These are phyloP conservation scores for Rhineura floridana DNA, from an alignment of 2,113 vertebrate genomes.

Conservation along the genomic window DNA sequence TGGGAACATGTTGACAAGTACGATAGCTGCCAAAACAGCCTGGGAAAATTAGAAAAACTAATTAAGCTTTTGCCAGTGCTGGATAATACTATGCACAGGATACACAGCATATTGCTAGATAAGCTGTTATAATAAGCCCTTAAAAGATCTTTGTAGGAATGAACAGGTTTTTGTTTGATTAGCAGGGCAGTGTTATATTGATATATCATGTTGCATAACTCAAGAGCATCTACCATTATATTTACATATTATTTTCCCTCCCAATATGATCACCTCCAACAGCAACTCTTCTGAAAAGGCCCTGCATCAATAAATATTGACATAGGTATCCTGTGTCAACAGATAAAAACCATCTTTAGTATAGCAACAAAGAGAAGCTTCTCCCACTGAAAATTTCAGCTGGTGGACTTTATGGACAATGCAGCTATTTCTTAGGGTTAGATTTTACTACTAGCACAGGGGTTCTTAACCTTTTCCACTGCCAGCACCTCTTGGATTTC, in stretches of 20 bases:
- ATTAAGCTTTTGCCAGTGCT: not conserved
- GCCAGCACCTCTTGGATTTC: too few relatives aligned
- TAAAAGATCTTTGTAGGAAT: not conserved
- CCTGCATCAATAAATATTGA: not conserved
- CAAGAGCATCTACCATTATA: slow-evolving; percentile 5
- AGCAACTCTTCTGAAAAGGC: not conserved
- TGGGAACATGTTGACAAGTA: slow-evolving; percentile 67
- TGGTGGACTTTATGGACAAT: not conserved
- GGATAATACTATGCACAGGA: not conserved
- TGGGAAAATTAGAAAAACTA: slow-evolving; percentile 40
- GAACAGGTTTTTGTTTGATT: not conserved
- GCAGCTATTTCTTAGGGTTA: not conserved
- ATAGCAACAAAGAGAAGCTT: not conserved
- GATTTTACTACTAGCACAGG: not conserved
- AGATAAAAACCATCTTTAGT: not conserved
- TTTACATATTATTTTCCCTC: not conserved
- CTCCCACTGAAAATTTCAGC: not conserved
- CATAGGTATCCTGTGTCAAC: not conserved
- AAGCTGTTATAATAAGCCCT: slow-evolving; percentile 1
- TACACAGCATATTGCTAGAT: not conserved
- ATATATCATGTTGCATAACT: not conserved
- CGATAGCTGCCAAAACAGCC: slow-evolving; percentile 67
- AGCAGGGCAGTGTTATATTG: not conserved
- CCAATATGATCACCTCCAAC: not conserved
- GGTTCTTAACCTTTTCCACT: too few relatives aligned